Base-by-base conservation (phyloP, 2,113 vertebrate species). In the Orthonyx spaldingii region DNA sequence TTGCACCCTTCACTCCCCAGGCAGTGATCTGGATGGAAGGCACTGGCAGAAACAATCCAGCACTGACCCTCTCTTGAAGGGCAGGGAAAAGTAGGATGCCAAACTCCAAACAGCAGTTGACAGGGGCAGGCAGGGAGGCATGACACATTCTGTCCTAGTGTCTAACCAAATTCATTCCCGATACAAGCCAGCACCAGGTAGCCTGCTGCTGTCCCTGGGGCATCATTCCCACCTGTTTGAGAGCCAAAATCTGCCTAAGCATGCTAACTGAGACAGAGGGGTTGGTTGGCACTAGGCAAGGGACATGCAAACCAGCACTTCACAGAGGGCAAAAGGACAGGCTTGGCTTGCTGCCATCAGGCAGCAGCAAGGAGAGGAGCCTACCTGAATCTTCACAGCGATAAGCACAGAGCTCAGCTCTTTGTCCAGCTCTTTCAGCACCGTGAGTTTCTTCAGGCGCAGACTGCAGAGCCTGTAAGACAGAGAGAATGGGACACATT, bases 361-460 rank as follows among this genome's bases (percentile, higher is more conserved):
- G 81, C 50, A 84, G 52, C 52, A 55, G 63, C 35, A n/a, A 41
- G 71, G 42, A 92, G 27, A 84, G 49, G 16, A 89, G 35, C 96
- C 97, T 97, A 99, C 99, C 98, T 99, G 99, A 95, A 99, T 99
- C 97, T 99, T 99, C 70, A 99, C 99, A 1, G 99, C 99, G 0
- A 99, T 99, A 96, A 99, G 99, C 90, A 99, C 99, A 6, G 99
- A 99, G 94, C 99, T 99, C 65, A 99, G 98, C 97, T 99, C 99
- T 84, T 99, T 99, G 94, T 99, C 99, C 79, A 99, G 98, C 92
- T 99, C 99, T 92, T 98, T 98, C 97, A 99, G 97, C 80, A 99
- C 99, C 0, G 99, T 98, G 94, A 99, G 98, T 95, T 99, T 99
- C 98, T 99, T 99, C 96, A 99, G 95, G 61, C 99, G 99, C 96